Evolutionary conservation across 2,888 invertebrate genomes (phyloP).

Genomic region (Nowickia ferox): DNA sequence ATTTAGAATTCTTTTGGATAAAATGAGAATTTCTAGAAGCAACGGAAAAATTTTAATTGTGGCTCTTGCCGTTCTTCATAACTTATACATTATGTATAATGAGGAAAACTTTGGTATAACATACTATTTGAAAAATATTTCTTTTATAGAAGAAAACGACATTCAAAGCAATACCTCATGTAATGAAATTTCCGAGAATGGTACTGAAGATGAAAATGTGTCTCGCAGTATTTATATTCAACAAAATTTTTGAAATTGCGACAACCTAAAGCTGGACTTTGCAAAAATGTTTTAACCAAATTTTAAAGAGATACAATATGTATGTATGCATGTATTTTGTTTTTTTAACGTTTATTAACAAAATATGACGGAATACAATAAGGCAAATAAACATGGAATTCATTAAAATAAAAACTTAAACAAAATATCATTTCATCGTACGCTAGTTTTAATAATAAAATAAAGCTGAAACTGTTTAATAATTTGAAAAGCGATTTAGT

Average conservation of each 20-base stretch:
- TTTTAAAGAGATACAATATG: no score
- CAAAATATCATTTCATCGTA: not conserved
- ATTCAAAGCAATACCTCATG: not conserved
- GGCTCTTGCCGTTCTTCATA: slow-evolving; percentile 49
- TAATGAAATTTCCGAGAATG: not conserved
- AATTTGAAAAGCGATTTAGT: no score
- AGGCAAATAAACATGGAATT: no score
- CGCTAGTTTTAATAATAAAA: no score
- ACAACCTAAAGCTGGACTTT: no score
- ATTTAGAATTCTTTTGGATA: slow-evolving; percentile 33
- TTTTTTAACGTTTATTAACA: no score
- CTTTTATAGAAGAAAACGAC: slow-evolving; percentile 11
- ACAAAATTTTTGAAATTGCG: slow-evolving; percentile 2
- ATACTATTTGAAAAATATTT: not conserved
- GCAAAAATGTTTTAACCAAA: no score
- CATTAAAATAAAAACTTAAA: slow-evolving; percentile 1
- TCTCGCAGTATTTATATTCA: slow-evolving; percentile 8
- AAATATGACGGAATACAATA: no score
- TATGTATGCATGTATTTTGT: no score
- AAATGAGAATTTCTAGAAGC: slow-evolving; percentile 37
- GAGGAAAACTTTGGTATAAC: not conserved
- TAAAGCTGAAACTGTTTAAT: no score
- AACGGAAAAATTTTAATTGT: slow-evolving; percentile 40
- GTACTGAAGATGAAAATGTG: not conserved
- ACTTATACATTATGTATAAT: slow-evolving; percentile 25